These are phyloP conservation scores for Peromyscus leucopus DNA, from an alignment of 2,113 vertebrate species.

Conservation along the genomic window DNA sequence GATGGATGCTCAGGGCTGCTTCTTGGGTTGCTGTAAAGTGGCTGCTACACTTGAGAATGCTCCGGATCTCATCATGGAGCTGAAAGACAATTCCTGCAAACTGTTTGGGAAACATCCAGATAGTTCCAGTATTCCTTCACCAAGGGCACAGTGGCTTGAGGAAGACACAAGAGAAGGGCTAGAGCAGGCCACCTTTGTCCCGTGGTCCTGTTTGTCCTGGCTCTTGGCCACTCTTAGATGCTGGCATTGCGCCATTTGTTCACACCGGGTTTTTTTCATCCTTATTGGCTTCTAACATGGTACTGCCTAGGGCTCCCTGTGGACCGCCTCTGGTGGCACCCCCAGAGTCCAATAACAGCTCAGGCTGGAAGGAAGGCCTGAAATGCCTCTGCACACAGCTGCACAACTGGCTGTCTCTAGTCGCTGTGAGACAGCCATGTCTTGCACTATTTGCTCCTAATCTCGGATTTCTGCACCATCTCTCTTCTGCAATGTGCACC, in stretches of 20 bases:
- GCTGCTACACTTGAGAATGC: background rate
- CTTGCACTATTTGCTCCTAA: background rate
- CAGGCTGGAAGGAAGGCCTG: background rate
- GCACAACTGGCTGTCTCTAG: background rate
- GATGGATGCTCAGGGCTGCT: background rate
- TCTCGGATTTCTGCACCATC: background rate
- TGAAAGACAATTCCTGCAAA: background rate
- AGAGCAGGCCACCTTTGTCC: background rate
- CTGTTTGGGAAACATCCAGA: background rate
- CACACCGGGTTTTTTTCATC: background rate
- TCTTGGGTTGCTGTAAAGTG: background rate
- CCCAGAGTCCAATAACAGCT: background rate
- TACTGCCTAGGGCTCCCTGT: background rate
- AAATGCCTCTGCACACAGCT: background rate
- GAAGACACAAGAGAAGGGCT: background rate
- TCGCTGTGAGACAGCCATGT: background rate
- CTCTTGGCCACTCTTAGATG: background rate
- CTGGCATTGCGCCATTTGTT: background rate
- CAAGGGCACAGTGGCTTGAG: background rate
- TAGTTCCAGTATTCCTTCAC: background rate
- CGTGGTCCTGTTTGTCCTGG: rapidly evolving
- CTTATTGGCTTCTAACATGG: background rate
- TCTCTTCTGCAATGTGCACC: background rate
- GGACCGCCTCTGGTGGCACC: background rate
- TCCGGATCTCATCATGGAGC: background rate